A percentile compares a stretch with the other conserved stretches of the same genome.
Evolutionary conservation across 2,113 vertebrate species (phyloP).

Genomic region (Pluvianellus socialis): DNA sequence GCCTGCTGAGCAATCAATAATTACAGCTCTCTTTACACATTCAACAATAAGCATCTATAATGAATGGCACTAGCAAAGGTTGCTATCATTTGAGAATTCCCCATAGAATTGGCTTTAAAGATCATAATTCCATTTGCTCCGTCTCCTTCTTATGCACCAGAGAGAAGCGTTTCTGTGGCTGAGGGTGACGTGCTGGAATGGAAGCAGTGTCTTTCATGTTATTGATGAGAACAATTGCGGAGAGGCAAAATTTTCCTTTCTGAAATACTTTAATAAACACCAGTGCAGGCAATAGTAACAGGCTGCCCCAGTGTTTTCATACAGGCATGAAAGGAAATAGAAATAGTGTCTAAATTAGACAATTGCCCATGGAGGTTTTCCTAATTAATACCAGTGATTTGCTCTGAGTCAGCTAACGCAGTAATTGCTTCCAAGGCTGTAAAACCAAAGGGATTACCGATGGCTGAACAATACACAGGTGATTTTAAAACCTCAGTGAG

Average conservation of each 20-base stretch:
- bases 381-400: slow-evolving; percentile 35
- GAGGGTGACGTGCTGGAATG: not conserved
- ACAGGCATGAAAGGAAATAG: slow-evolving; percentile 15
- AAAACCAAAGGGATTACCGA: not conserved
- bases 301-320: not conserved
- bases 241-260: not conserved
- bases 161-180: not conserved
- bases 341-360: slow-evolving; percentile 7
- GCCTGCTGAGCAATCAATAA: slow-evolving; percentile 43
- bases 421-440: not conserved
- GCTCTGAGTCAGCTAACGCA: not conserved
- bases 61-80: slow-evolving; percentile 16
- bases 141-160: not conserved
- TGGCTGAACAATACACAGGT: not conserved
- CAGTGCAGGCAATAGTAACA: not conserved
- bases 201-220: not conserved
- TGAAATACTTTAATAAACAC: not conserved
- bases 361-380: slow-evolving; percentile 7
- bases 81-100: not conserved
- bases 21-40: not conserved
- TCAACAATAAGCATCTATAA: not conserved
- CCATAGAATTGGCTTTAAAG: not conserved
- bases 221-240: not conserved
- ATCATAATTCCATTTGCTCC: slow-evolving; percentile 16
- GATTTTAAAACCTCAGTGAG: not conserved